Evolutionary conservation across 2,888 invertebrate species (phyloP), one percentile per base, ranked within the genome.

Genomic region (Acrobasis consociella): DNA sequence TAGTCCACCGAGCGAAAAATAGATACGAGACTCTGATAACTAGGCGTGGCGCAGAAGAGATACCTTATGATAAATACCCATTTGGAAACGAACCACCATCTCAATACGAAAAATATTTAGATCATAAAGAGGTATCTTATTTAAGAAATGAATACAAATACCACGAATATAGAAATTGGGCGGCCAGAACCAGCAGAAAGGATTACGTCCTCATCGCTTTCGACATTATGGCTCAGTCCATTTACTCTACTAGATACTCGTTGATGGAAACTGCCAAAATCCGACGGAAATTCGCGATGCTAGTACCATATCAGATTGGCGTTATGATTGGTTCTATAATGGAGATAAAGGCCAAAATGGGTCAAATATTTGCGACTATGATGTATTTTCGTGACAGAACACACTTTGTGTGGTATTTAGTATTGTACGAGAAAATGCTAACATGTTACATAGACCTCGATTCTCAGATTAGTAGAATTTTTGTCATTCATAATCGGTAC

Each of bases 381-480:
- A 16, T 11, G 9, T 38, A 5, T n/a, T 16, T 50, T 5, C 16
- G 16, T 5, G 9, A 16, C 2, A 60, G 17, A 16, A 59, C 50
- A 0, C 50, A 50, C 50, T 60, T 60, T 16, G 16, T 60, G 38
- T 60, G 59, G 59, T 60, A 39, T 15, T 16, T 60, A 16, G 16
- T 60, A 16, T 8, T 60, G 11, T 60, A 60, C 38, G 50, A 50
- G 38, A 60, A 60, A 16, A 50, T 60, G 37, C 17, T 60, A 16
- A n/a, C 59, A 7, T 22, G 31, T 31, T 31, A 31, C 13, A 17
- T 38, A n/a, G 59, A 60, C 11, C 13, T 60, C 10, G 5, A 8
- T 2, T 13, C 37, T 13, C 38, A 50, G 49, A 1, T 37, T 9
- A 38, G 49, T 9, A 50, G 38, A 22, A 39, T 49, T 1, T 60